Conservation (phyloP, 2,888 invertebrate species). For the Drosophila diplacantha region DNA sequence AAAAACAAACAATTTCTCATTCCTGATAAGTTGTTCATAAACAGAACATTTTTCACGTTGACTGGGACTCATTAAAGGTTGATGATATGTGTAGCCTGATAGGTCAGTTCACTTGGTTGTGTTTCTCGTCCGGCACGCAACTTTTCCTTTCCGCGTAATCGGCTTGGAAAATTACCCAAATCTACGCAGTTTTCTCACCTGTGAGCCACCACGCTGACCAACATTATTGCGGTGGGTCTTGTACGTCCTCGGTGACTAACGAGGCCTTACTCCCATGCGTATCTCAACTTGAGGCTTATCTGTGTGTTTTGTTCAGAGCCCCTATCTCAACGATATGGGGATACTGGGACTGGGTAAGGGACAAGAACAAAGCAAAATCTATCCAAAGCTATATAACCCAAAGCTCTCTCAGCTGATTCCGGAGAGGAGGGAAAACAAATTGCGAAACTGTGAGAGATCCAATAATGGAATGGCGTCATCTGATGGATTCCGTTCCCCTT, state of each 20-base stretch:
- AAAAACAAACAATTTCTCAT: neutral
- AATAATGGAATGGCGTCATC: constrained; percentile 29
- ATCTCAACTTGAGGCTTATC: constrained; percentile 25
- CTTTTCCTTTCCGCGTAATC: neutral
- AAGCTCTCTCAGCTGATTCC: constrained; percentile 37
- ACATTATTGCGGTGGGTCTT: constrained; percentile 57
- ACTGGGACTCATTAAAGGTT: neutral
- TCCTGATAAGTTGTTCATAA: neutral
- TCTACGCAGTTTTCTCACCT: constrained; percentile 59
- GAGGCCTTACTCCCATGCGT: constrained; percentile 8
- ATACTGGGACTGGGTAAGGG: neutral
- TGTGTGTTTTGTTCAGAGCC: constrained; percentile 1
- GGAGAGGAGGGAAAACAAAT: constrained; percentile 11
- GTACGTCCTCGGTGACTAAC: constrained; percentile 13
- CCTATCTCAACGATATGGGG: constrained; percentile 24
- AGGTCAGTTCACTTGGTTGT: constrained; percentile 10
- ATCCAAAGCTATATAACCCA: neutral
- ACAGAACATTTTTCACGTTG: neutral
- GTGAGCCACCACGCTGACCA: constrained; percentile 61
- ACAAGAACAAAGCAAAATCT: constrained; percentile 11
- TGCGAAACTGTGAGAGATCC: constrained; percentile 13
- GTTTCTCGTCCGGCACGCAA: constrained; percentile 22
- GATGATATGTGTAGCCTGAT: constrained; percentile 1
- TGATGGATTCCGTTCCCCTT: neutral
- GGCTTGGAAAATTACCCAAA: constrained; percentile 1